Evolutionary conservation across 2,888 invertebrate species (phyloP), one percentile per base, ranked within the genome.

Genomic region (Epicampocera succincta): DNA sequence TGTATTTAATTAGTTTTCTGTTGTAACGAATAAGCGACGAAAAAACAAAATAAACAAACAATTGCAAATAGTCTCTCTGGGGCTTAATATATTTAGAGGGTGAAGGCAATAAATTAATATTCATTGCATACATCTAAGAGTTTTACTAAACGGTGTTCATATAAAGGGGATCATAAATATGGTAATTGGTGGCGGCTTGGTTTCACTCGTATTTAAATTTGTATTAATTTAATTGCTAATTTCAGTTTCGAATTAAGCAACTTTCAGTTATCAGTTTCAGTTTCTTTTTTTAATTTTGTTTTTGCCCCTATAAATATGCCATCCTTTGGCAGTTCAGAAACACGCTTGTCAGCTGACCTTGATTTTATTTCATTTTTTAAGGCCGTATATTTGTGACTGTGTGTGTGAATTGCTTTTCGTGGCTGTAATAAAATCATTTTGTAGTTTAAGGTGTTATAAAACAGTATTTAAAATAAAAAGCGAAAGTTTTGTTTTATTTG

Each of bases 121-220:
- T 52, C 68, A 56, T 63, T 63, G 79, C 73, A 54, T 69, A 68
- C 68, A 21, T 69, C 69, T 63, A 46, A 65, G 79, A 58, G 77
- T 50, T 77, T 52, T 29, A 50, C 29, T 17, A 61, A 61, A 29
- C 40, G 19, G 40, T 48, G 40, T 50, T 19, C 12, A 50, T 1
- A 12, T 0, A 33, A 33, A 33, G 33, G 3, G 2, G 25, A 25
- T 25, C 25, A 33, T 33, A 33, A 33, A 33, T 33, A 33, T 9
- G 33, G 33, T 9, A 33, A 33, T 33, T 33, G 8, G 6, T 33
- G 8, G 6, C 9, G 33, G 9, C 8, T 5, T 33, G 9, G 33
- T 25, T 52, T 52, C n/a, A n/a, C n/a, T n/a, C n/a, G n/a, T 25
- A 5, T 25, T 21, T 46, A 33, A n/a, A 46, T 46, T 44, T 25